Base-by-base conservation (phyloP, 2,113 vertebrate genomes). In the Otis tarda region DNA sequence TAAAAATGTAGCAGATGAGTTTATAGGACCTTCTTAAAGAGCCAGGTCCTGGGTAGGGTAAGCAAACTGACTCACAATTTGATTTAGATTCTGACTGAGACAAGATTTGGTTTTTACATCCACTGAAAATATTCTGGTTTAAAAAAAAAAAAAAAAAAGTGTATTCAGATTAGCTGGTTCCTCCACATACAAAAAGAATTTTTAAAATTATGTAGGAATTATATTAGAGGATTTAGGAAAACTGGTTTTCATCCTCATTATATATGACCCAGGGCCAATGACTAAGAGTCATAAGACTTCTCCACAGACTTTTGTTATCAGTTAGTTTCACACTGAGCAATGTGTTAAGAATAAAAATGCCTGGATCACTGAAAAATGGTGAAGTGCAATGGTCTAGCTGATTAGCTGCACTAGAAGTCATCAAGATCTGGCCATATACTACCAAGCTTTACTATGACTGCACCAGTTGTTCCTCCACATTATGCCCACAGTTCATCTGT, bases 151-250 rank as follows among this genome's bases (percentile, higher is more conserved):
- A 41, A 41, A 41, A 41, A 71, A 43, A 73, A 45, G 10, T 6
- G 1, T 52, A 47, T 85, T 94, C 31, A 33, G 6, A 53, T 68
- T 68, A 93, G 49, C 14, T 79, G 15, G 23, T 47, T 75, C 18
- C 16, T 85, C 25, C 82, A 31, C 7, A 56, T 39, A 56, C 4
- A 60, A 50, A 75, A 91, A 64, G 1, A 84, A 37, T 16, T 65
- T 87, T 18, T 28, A 70, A 61, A 92, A 78, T 87, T 83, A 89
- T 45, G 37, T 67, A 83, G 69, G 31, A 86, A 95, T 92, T 70
- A 94, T 95, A 91, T 67, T 71, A 86, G 71, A 86, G 80, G 39
- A 93, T 79, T 61, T 61, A 67, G 60, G 39, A 93, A 95, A 97
- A 84, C 17, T 76, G 63, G 10, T 83, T 78, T 78, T 94, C 88